These are phyloP conservation scores for Sinhomidia bicolor DNA, from an alignment of 2,888 invertebrate species.

Conservation along the genomic window DNA sequence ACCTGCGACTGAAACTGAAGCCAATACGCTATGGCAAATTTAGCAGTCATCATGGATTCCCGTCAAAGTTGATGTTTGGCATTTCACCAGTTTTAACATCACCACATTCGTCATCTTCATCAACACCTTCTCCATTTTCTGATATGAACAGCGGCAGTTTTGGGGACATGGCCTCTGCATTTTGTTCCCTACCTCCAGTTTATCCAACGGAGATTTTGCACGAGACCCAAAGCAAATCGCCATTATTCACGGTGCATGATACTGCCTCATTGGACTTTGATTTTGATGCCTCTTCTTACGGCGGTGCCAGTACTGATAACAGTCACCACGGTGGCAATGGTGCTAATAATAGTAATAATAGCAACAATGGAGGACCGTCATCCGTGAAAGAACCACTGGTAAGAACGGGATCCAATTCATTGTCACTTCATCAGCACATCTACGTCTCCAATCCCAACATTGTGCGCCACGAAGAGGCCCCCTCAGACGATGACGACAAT, in stretches of 20 bases:
- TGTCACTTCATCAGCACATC: constrained; percentile 74
- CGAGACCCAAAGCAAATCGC: constrained; percentile 73
- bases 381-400: constrained; percentile 67
- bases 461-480: constrained; percentile 66
- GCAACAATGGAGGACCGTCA: constrained; percentile 21
- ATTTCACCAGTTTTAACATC: constrained; percentile 62
- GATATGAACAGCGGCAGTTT: constrained; percentile 30
- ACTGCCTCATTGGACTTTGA: constrained; percentile 77
- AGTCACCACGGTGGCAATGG: constrained; percentile 28
- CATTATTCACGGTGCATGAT: constrained; percentile 75
- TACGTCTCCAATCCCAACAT: constrained; percentile 76
- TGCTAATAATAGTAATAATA: constrained; percentile 6
- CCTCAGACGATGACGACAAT: constrained; percentile 65
- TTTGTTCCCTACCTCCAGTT: constrained; percentile 73
- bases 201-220: constrained; percentile 75
- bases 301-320: constrained; percentile 54
- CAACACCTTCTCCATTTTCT: constrained; percentile 46
- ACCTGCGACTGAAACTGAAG: constrained; percentile 79
- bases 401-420: constrained; percentile 74
- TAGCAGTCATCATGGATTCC: constrained; percentile 73
- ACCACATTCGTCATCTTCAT: constrained; percentile 43
- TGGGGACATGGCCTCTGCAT: constrained; percentile 56
- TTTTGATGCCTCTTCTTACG: constrained; percentile 69
- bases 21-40: constrained; percentile 78
- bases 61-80: constrained; percentile 56